phyloP scores from a whole-genome alignment of 2,888 invertebrate genomes.

The Poecilus cupreus region DNA sequence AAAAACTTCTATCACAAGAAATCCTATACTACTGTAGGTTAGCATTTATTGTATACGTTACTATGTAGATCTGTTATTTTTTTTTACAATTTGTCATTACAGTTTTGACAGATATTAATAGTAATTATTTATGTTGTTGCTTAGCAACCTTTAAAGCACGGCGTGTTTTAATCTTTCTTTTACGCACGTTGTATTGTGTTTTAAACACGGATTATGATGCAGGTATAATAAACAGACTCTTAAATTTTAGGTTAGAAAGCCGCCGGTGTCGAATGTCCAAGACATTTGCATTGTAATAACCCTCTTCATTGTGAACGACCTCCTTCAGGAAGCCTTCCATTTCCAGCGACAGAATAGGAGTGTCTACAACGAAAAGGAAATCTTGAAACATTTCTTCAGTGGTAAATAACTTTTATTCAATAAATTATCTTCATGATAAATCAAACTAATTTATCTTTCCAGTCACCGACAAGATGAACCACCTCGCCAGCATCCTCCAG shows the following conservation, averaged over 20 bases:
- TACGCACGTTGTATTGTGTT: no score
- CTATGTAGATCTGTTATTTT: no score
- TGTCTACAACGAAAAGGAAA: conserved; percentile 71
- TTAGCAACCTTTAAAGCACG: no score
- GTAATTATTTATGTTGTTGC: no score
- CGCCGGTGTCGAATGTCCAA: conserved; percentile 67
- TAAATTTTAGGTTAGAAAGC: conserved; percentile 70
- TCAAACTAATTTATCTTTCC: neutral
- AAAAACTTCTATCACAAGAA: no score
- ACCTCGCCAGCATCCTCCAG: conserved; percentile 78
- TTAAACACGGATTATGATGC: no score
- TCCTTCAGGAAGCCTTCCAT: conserved; percentile 80
- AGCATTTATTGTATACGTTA: no score
- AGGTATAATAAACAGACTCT: no score
- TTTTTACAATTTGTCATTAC: neutral
- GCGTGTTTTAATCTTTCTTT: no score
- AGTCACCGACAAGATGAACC: conserved; percentile 74
- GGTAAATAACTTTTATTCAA: conserved; percentile 8
- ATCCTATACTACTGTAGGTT: no score
- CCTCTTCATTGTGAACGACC: conserved; percentile 78
- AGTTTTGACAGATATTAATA: no score
- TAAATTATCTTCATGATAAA: neutral
- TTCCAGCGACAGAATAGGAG: conserved; percentile 77
- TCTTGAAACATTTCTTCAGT: conserved; percentile 75
- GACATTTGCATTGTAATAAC: conserved; percentile 77